Evolutionary conservation across 2,797 vertebrate species (phyloP).

Genomic region (Platalea minor): DNA sequence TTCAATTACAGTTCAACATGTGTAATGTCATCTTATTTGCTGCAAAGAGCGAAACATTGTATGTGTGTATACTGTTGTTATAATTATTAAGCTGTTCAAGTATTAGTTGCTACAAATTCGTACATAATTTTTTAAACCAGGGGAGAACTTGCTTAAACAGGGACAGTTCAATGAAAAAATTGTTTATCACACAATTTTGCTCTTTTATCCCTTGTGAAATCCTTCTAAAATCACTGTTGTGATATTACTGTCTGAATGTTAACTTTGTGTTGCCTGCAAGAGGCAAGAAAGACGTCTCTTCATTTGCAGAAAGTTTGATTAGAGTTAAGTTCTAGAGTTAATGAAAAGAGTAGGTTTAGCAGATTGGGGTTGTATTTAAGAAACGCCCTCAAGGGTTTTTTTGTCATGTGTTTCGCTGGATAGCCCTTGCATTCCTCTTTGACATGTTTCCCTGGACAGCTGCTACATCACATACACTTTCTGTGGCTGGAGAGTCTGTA

Average conservation of each 20-base stretch:
- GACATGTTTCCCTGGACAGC: background rate
- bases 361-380: background rate
- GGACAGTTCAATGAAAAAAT: background rate
- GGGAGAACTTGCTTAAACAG: background rate
- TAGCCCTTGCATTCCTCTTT: background rate
- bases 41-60: background rate
- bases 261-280: background rate
- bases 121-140: background rate
- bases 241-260: background rate
- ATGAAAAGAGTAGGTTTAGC: background rate
- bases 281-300: background rate
- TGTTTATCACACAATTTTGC: accelerated
- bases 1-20: background rate
- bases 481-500: background rate
- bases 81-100: background rate
- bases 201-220: background rate
- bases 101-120: background rate
- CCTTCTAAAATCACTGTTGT: background rate
- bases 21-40: background rate
- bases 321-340: background rate
- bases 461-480: background rate
- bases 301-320: background rate
- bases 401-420: background rate
- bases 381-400: background rate
- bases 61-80: background rate